Percentiles rank a stretch among this genome's conserved stretches.
Evolutionary conservation across 2,797 vertebrate species (phyloP).

Genomic region (Anas georgica): DNA sequence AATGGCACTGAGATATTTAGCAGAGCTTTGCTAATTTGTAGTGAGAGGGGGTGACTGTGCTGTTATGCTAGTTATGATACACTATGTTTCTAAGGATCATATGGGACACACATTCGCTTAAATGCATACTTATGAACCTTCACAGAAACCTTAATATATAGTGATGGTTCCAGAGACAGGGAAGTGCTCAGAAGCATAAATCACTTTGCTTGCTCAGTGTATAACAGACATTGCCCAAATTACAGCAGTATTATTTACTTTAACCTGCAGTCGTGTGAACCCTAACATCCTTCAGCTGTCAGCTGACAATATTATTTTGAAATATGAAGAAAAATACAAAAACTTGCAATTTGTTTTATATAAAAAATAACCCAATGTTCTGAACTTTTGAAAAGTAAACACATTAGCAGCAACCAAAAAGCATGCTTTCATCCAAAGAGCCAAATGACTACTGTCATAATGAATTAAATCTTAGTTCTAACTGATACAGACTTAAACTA

Average conservation of each 20-base stretch:
- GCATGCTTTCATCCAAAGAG: background rate
- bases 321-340: background rate
- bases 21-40: background rate
- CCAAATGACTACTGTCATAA: background rate
- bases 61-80: background rate
- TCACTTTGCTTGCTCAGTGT: background rate
- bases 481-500: background rate
- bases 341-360: background rate
- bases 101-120: background rate
- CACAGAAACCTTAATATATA: background rate
- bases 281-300: background rate
- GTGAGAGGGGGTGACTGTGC: background rate
- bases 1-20: background rate
- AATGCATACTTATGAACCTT: background rate
- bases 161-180: background rate
- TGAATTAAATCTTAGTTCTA: background rate
- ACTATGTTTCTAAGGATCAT: background rate
- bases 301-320: background rate
- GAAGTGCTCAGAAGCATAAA: background rate
- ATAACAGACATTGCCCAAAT: background rate
- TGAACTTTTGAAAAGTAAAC: background rate
- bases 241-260: background rate
- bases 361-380: background rate
- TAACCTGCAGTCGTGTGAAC: background rate
- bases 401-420: background rate